Evolutionary conservation across 1,140 invertebrate genomes (phyloP), one percentile per base, ranked within the genome.

Genomic region (Hycleus cichorii): DNA sequence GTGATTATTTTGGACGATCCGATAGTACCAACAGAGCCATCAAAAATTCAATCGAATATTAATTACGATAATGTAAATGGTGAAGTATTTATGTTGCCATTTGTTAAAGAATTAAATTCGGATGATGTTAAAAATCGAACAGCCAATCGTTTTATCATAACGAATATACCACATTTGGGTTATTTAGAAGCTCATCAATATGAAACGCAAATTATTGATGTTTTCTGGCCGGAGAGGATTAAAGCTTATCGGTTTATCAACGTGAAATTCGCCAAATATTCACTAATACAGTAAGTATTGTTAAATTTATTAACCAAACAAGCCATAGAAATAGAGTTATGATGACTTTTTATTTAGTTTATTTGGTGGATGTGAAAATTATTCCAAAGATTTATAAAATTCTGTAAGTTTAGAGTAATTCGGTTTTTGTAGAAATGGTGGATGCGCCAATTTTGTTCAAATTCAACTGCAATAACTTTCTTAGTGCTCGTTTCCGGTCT

Each of bases 121-220:
- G 58, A 51, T 42, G n/a, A 46, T 46, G n/a, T 24, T 47, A 10
- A 10, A 44, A 27, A 18, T 39, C 39, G 49, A 26, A 32, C 32
- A 1, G 18, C 18, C 12, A 60, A 64, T 59, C 40, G 64, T 25
- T 66, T 50, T 47, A 59, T 69, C 9, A 51, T 67, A n/a, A 69
- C 65, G 4, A 69, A 67, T 47, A 66, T 69, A 25, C 65, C 65
- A 8, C 49, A 63, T 47, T 64, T 69, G 39, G 67, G 67, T 11
- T 69, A 69, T 59, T 50, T 69, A 12, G 67, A 62, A 4, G 67
- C 65, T 39, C 58, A 40, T 18, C 55, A 63, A 60, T 40, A 59
- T 48, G 47, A 53, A 8, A 49, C 59, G 8, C 55, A 57, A 32
- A 11, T 46, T 10, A 39, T 69, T 44, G 67, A 69, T 44, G 62